Evolutionary conservation across 1,140 invertebrate species (phyloP), one percentile per base, ranked within the genome.

Genomic region (Hypsibius dujardini): DNA sequence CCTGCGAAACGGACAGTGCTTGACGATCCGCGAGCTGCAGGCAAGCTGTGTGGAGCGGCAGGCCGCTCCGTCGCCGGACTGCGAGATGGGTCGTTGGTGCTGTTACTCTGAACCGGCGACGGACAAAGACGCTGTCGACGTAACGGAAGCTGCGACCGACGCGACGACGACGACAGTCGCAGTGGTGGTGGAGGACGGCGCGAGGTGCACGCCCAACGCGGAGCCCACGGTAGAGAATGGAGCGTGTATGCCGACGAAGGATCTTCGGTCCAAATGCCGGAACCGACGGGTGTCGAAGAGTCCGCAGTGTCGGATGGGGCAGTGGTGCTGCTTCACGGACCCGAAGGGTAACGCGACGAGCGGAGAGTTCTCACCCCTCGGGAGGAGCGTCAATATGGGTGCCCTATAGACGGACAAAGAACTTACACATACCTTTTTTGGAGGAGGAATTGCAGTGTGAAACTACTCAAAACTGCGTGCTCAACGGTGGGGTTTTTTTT

Each of bases 221-320:
- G 62, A 67, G 7, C 62, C 62, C 12, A 12, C 12, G 7, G 62
- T 42, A 12, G 45, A 12, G 42, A 42, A 67, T 42, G 62, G 62
- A 12, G 45, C 12, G 42, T 67, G 62, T 67, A 12, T 67, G 62
- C 42, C 42, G 42, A 67, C 62, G 12, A 67, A 67, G 45, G 62
- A 67, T 42, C 62, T 67, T 7, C 12, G 62, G 42, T 15, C 42
- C 3, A 67, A 67, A 42, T 67, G 62, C 62, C 12, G 62, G 62
- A 67, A 67, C 62, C 12, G 62, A 15, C 12, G 62, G 42, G 62
- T 67, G 62, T 67, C 62, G 3, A 67, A 67, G 62, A 15, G 12
- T 15, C 62, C 62, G 62, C 62, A 67, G 62, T 67, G 62, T 67
- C 12, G 45, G 7, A 7, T 67, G 7, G 62, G 62, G 12, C 62